Base-by-base conservation (phyloP, 2,888 invertebrate species). In the Galeruca laticollis region DNA sequence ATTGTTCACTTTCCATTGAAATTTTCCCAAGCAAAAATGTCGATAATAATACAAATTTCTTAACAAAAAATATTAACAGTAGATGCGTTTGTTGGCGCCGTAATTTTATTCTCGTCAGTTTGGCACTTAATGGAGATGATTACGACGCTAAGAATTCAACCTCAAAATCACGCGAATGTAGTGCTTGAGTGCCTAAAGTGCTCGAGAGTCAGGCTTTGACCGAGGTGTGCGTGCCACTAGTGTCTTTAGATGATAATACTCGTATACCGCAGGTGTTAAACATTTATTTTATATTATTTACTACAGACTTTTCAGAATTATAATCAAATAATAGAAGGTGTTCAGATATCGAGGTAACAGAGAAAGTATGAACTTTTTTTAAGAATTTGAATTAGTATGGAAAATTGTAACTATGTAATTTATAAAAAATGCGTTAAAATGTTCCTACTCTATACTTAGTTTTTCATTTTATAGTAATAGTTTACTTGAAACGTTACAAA, bases 81-180 rank as follows among this genome's bases (percentile, higher is more conserved):
- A 47, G 2, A 18, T 18, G 18, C 26, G 43, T 56, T 11, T 47
- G 43, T 18, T 54, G 63, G 40, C 56, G 57, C 20, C 43, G 43
- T 57, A 35, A 4, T 26, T 18, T 65, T 26, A 40, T 21, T 40
- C 15, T 62, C 54, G 56, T 57, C 62, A 63, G 33, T 59, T 64
- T 60, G 60, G 69, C 69, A 72, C 60, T 69, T 49, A 63, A 62
- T 60, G 68, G 68, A 60, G 59, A 70, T 60, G 72, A 64, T 60
- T 62, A 60, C 63, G 52, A 62, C 66, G 72, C 43, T 35, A 52
- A 64, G 72, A 72, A 72, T 72, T 67, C 60, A 43, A 68, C 72
- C 72, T 62, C 69, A 60, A 66, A 68, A 71, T 71, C 60, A 63
- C 56, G 35, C 18, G 56, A 57, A 33, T 35, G 56, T 57, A 35